phyloP scores from a whole-genome alignment of 1,140 invertebrate genomes.

The Acyrthosiphon pisum region DNA sequence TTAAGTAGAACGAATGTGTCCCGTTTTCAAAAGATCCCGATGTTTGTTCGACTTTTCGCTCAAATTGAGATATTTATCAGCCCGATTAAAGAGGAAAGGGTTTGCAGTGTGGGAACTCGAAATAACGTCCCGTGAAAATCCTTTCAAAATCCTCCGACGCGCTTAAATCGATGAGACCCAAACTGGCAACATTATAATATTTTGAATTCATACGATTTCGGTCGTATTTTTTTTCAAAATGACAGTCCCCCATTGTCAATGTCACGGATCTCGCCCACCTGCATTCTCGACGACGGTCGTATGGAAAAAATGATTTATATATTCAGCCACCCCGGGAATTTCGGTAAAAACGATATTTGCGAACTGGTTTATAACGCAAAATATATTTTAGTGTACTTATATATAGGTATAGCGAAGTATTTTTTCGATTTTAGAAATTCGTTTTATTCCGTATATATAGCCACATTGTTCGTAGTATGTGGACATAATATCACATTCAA shows the following conservation, averaged over 20 bases:
- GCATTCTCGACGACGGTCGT: neutral
- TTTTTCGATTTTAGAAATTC: conserved; percentile 13
- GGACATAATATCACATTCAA: neutral
- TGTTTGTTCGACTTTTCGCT: neutral
- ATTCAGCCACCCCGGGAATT: neutral
- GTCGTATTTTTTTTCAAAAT: neutral
- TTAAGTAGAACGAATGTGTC: neutral
- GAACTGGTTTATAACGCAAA: conserved; percentile 1
- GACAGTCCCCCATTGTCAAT: conserved; percentile 10
- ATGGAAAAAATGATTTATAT: conserved; percentile 34
- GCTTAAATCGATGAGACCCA: neutral
- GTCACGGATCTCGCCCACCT: conserved; percentile 22
- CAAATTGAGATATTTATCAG: neutral
- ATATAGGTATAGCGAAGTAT: neutral
- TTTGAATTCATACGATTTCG: neutral
- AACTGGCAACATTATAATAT: neutral
- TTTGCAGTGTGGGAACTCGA: conserved; percentile 22
- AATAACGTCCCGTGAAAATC: neutral
- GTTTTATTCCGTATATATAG: neutral
- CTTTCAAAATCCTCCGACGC: neutral
- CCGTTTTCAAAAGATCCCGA: neutral
- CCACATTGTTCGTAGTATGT: neutral
- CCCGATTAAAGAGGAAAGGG: neutral
- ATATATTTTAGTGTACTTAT: neutral
- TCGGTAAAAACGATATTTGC: neutral